Evolutionary conservation across 2,888 invertebrate species (phyloP), one percentile per base, ranked within the genome.

Genomic region (Emmelina monodactyla): DNA sequence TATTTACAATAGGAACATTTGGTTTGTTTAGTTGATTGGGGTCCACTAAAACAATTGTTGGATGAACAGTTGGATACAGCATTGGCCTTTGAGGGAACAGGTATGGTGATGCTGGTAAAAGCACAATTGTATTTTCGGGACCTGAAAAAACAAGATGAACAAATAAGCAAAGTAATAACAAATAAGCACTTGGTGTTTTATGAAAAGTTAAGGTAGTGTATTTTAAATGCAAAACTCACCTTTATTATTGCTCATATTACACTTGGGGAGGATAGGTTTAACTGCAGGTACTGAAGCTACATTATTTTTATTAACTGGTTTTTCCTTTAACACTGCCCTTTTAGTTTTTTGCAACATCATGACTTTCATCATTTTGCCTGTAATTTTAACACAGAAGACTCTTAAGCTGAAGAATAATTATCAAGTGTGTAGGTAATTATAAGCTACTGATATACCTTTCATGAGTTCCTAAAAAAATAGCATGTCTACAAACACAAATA

Each of bases 21-120:
- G 59, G 39, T 51, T 72, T 76, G 42, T 62, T 71, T 16, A 70
- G 71, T 43, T 72, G 45, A 50, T 60, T 69, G 40, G 62, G 55
- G 48, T 78, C 75, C 32, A 79, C 53, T 44, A 79, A 55, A 19
- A 78, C 65, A 46, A 78, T 62, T 13, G 79, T 58, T 38, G 78
- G 79, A 16, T 67, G 68, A 22, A 62, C 60, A 32, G 73, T 51
- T 2, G 78, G 78, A 35, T 75, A 62, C 15, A 79, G 46, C 28
- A 78, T 46, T 35, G 69, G 72, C 46, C 76, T 62, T 47, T 69
- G 79, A n/a, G 75, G 75, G 34, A 78, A 67, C 28, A 79, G 55
- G 40, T 75, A 79, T 46, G 78, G 76, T 28, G 72, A 44, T 28
- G 75, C 76, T 36, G 79, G 76, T 22, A 79, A 44, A 37, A 79